Percentiles rank a stretch among this genome's conserved stretches.
These are phyloP conservation scores for Sinocyclocheilus rhinocerous DNA, from an alignment of 2,113 vertebrate genomes.

Conservation along the genomic window DNA sequence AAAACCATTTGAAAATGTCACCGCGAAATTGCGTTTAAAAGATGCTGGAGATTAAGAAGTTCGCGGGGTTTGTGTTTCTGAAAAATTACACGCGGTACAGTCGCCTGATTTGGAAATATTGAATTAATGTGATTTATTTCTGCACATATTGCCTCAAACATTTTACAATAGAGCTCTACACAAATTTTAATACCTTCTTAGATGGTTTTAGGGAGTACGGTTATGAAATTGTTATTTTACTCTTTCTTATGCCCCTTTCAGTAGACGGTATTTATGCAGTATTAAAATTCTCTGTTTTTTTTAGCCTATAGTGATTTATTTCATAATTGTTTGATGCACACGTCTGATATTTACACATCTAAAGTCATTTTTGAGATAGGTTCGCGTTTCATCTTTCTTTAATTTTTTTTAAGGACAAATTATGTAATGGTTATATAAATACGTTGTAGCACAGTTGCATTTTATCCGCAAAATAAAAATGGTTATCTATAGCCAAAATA, in stretches of 20 bases:
- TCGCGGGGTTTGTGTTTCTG: constrained; percentile 7
- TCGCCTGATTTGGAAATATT: constrained; percentile 3
- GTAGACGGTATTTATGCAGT: background rate
- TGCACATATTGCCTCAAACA: background rate
- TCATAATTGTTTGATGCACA: background rate
- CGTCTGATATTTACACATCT: background rate
- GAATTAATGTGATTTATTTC: constrained; percentile 34
- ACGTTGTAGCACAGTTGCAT: background rate
- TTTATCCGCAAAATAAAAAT: background rate
- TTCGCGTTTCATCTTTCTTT: background rate
- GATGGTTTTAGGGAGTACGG: background rate
- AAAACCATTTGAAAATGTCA: constrained; percentile 35
- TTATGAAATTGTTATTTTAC: background rate
- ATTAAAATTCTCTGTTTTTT: background rate
- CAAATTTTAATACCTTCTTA: background rate
- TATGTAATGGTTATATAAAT: background rate
- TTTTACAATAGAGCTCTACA: background rate
- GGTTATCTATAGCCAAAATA: background rate
- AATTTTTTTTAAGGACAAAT: background rate
- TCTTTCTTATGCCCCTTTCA: background rate
- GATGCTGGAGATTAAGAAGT: constrained; percentile 2
- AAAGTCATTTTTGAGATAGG: background rate
- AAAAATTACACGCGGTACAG: background rate
- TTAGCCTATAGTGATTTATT: background rate
- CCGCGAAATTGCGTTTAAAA: constrained; percentile 11